Evolutionary conservation across 2,888 invertebrate genomes (phyloP), one percentile per base, ranked within the genome.

Genomic region (Ophion ventricosus): DNA sequence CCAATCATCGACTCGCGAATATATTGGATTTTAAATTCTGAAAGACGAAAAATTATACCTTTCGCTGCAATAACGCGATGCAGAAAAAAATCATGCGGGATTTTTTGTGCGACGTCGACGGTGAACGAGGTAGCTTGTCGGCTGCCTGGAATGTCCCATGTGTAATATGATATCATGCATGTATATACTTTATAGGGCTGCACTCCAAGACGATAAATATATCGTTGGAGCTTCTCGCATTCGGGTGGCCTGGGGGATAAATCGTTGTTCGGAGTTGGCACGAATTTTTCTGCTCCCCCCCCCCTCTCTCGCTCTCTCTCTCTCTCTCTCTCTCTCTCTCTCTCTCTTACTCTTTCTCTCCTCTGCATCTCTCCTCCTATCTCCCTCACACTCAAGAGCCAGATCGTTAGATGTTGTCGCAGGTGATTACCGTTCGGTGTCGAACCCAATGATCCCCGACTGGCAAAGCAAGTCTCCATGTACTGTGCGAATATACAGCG

Each of bases 341-440:
- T 74, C 75, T 49, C 57, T 70, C 43, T 14, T 5, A 56, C 63
- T 49, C 63, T 79, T 70, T 35, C 72, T 72, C 57, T n/a, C 59
- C 59, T 5, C 23, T 73, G 54, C 54, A 40, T 74, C 67, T 49
- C 43, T 70, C 66, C 66, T 72, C 70, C 40, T 20, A 61, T 20
- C 23, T 20, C 66, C 26, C 66, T 35, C 80, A n/a, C 35, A 17
- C 67, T 7, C 61, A 25, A 64, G 78, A 80, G 76, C 76, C 80
- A 61, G 83, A 80, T 84, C 77, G 83, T 84, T 84, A 80, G 83
- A 84, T 80, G 80, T 80, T 84, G 83, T 84, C 83, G 83, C 80
- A 84, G 83, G 83, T 84, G 83, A 84, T 84, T 84, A 84, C 83
- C 80, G 80, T 84, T 84, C 83, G 80, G 77, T 84, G 83, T 84